phyloP scores from a whole-genome alignment of 2,888 invertebrate genomes.

The Drosophila leonis region DNA sequence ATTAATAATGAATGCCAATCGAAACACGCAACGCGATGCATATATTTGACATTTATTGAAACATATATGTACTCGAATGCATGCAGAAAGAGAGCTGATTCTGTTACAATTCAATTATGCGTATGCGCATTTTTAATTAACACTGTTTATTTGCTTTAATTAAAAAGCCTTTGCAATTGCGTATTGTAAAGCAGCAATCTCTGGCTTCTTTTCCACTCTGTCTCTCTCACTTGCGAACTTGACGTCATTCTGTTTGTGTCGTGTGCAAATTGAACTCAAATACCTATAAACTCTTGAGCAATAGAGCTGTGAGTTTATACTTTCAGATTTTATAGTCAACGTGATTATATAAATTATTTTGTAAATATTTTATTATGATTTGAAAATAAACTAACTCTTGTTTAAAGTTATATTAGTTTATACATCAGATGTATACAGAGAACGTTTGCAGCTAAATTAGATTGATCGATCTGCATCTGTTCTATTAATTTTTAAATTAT shows the following conservation, averaged over 20 bases:
- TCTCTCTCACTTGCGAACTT: neutral
- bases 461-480: too few species aligned
- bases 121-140: conserved; percentile 63
- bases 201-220: neutral
- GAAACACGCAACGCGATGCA: conserved; percentile 17
- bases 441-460: too few species aligned
- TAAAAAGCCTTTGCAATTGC: conserved; percentile 31
- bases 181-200: neutral
- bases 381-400: too few species aligned
- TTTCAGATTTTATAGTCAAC: neutral
- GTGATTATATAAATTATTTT: neutral
- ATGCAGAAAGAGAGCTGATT: neutral
- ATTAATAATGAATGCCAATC: conserved; percentile 46
- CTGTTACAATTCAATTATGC: conserved; percentile 61
- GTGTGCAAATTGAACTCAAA: neutral
- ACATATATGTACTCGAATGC: neutral
- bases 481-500: too few species aligned
- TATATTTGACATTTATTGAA: conserved; percentile 11
- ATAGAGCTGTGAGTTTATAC: neutral
- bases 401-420: too few species aligned
- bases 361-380: neutral
- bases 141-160: conserved; percentile 61
- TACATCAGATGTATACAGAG: too few species aligned
- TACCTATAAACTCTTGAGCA: too few species aligned
- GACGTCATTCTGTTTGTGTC: neutral